Evolutionary conservation across 2,797 vertebrate genomes (phyloP).

Genomic region (Dryobates pubescens): DNA sequence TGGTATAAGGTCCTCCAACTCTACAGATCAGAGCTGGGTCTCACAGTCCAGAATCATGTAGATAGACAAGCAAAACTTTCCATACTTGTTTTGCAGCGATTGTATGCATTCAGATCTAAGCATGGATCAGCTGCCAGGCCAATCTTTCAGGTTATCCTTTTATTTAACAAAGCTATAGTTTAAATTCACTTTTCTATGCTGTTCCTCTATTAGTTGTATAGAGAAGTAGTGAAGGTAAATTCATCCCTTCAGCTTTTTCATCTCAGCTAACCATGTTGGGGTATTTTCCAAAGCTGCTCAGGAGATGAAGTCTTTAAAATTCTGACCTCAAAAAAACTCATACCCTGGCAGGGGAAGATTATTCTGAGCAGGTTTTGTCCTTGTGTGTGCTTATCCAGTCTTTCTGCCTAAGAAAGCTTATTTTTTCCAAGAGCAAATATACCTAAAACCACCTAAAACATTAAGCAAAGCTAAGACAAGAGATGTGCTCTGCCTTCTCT

Average conservation of each 20-base stretch:
- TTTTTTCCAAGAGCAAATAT: not conserved
- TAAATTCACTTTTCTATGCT: not conserved
- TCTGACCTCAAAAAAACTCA: not conserved
- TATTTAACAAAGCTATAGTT: not conserved
- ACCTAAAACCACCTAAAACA: not conserved
- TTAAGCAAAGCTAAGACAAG: not conserved
- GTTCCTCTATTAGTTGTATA: not conserved
- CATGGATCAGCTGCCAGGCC: not conserved
- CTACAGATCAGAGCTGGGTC: not conserved
- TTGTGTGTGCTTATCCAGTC: not conserved
- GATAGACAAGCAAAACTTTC: not conserved
- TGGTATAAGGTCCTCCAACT: not conserved
- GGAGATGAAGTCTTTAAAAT: not conserved
- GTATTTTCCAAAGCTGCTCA: not conserved
- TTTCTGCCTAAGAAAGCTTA: not conserved
- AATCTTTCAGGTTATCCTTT: not conserved
- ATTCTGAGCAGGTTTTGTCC: not conserved
- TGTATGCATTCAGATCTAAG: not conserved
- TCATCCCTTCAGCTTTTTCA: not conserved
- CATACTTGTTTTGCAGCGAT: not conserved
- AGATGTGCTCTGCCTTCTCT: not conserved
- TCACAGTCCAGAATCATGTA: not conserved
- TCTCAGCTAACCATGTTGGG: fast-evolving
- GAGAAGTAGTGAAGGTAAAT: not conserved
- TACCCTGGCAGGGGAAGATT: not conserved